Conservation (phyloP, 2,113 vertebrate species). For the Dipodomys stephensi region DNA sequence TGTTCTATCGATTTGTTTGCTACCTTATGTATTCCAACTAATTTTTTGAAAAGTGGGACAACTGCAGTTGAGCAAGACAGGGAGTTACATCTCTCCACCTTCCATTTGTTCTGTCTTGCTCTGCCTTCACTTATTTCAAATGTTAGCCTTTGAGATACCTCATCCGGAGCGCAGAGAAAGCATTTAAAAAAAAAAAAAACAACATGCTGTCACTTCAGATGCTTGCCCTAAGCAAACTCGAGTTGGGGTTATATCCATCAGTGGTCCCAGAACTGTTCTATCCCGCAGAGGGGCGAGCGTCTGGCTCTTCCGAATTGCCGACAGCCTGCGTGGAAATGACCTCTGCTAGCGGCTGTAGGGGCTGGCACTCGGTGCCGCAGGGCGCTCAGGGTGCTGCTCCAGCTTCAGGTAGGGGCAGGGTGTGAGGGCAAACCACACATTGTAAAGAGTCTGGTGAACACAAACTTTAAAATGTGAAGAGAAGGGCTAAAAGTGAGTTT, state of each 20-base stretch:
- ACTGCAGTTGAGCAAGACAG: neutral
- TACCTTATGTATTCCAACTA: neutral
- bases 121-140: neutral
- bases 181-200: neutral
- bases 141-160: neutral
- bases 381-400: no score
- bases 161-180: neutral
- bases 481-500: neutral
- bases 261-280: neutral
- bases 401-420: neutral
- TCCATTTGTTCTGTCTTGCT: neutral
- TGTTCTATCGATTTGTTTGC: neutral
- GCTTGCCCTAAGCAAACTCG: neutral
- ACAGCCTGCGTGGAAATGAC: neutral
- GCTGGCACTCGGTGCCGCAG: accelerated
- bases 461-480: neutral
- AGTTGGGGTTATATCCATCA: neutral
- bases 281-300: neutral
- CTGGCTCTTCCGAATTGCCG: neutral
- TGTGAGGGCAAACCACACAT: no score
- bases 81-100: neutral
- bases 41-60: neutral
- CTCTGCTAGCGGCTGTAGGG: neutral
- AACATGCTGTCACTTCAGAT: neutral
- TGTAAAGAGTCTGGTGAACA: slow-evolving; percentile 22